Evolutionary conservation across 92 coral and sea anemone genomes (phyloP).

Genomic region (Epizoanthus ramosus): DNA sequence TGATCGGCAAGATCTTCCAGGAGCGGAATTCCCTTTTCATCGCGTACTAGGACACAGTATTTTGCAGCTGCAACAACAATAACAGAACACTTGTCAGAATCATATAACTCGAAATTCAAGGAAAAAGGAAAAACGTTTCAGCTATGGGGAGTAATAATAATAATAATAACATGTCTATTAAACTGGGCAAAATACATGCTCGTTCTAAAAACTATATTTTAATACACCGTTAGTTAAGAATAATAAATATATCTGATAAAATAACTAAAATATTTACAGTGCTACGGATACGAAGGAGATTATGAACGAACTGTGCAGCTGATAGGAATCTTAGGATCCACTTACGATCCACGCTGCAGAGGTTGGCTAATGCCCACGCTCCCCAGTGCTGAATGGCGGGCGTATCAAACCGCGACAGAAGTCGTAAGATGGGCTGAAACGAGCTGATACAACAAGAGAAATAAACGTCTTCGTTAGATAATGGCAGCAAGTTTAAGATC

Average conservation of each 20-base stretch:
- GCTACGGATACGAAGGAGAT: too few relatives aligned
- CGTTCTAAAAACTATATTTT: too few relatives aligned
- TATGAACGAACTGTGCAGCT: background rate
- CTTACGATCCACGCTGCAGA: constrained; percentile 84
- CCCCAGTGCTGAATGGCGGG: constrained; percentile 90
- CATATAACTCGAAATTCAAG: background rate
- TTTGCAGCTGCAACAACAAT: constrained; percentile 62
- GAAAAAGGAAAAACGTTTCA: background rate
- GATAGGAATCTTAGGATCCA: constrained; percentile 9
- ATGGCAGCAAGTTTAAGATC: background rate
- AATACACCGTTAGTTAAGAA: too few relatives aligned
- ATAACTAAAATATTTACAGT: too few relatives aligned
- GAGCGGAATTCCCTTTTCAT: constrained; percentile 69
- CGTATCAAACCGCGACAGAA: constrained; percentile 67
- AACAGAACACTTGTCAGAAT: background rate
- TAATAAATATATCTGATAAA: too few relatives aligned
- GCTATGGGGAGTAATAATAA: too few relatives aligned
- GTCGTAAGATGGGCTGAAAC: constrained; percentile 78
- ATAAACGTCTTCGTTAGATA: background rate
- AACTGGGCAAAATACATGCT: too few relatives aligned
- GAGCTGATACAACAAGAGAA: constrained; percentile 56
- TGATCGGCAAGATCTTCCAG: constrained; percentile 54
- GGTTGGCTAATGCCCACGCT: constrained; percentile 89
- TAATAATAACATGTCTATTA: too few relatives aligned
- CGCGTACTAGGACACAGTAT: constrained; percentile 68